Conservation (phyloP, 1,140 invertebrate genomes). For the Achatina immaculata region DNA sequence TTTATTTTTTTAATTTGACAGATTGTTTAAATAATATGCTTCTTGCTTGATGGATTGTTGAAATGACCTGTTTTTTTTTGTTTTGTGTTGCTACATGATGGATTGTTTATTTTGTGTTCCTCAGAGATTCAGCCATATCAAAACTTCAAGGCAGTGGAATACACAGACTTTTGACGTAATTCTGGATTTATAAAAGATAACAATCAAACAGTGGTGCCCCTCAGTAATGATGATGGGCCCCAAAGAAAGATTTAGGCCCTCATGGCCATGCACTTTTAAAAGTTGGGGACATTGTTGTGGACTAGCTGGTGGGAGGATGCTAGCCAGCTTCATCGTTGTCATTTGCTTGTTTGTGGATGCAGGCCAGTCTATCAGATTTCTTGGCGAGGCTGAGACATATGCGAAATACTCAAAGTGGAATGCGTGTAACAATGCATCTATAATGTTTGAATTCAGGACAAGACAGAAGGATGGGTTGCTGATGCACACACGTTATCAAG, state of each 20-base stretch:
- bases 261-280: neutral
- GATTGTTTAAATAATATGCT: no score
- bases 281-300: neutral
- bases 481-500: slow-evolving; percentile 66
- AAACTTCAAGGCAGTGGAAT: no score
- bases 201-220: no score
- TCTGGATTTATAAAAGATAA: no score
- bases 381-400: slow-evolving; percentile 45
- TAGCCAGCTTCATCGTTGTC: neutral
- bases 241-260: neutral
- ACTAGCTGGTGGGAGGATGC: neutral
- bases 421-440: slow-evolving; percentile 62
- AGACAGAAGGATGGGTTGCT: slow-evolving; percentile 46
- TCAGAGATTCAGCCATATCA: no score
- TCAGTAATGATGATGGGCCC: neutral
- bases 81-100: no score
- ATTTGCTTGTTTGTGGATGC: neutral
- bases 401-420: slow-evolving; percentile 65
- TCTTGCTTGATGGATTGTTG: no score
- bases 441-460: slow-evolving; percentile 67
- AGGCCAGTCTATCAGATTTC: slow-evolving; percentile 41
- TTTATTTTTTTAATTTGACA: no score
- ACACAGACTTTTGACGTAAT: no score
- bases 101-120: no score
- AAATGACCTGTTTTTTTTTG: no score